Conservation (phyloP, 2,888 invertebrate genomes). For the Philereme transversata region DNA sequence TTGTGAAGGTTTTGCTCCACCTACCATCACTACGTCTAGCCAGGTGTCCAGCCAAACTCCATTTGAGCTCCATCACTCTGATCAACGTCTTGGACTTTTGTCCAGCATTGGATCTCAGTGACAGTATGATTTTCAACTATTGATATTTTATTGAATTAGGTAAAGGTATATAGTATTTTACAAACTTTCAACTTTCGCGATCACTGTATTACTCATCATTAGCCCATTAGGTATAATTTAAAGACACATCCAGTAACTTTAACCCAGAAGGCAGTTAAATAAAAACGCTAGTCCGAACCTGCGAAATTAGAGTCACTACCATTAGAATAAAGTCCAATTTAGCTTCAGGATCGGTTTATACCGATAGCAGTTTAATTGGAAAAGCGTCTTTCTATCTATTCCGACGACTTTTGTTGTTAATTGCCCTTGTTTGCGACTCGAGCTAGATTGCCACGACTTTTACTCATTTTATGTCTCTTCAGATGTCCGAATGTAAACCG, state of each 20-base stretch:
- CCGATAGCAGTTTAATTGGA: slow-evolving; percentile 50
- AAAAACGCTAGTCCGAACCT: slow-evolving; percentile 7
- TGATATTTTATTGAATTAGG: no score
- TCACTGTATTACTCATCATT: no score
- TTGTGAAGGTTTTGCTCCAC: no score
- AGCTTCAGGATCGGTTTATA: slow-evolving; percentile 21
- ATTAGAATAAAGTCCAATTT: slow-evolving; percentile 19
- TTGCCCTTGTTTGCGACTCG: slow-evolving; percentile 26
- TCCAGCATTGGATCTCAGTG: no score
- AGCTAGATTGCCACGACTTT: slow-evolving; percentile 29
- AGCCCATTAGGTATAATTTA: no score
- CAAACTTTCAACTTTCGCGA: no score
- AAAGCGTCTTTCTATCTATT: slow-evolving; percentile 47
- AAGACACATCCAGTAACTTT: slow-evolving; percentile 19
- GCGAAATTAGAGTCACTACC: slow-evolving; percentile 11
- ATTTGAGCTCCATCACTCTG: no score
- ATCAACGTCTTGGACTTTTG: no score
- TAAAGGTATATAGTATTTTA: no score
- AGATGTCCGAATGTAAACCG: slow-evolving; percentile 3
- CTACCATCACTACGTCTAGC: no score
- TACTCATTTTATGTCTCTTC: slow-evolving; percentile 15
- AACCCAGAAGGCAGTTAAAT: slow-evolving; percentile 4
- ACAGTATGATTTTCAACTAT: no score
- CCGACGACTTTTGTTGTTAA: slow-evolving; percentile 29
- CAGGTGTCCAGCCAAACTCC: no score